Base-by-base conservation (phyloP, 2,888 invertebrate species). In the Eucera pruinosa region DNA sequence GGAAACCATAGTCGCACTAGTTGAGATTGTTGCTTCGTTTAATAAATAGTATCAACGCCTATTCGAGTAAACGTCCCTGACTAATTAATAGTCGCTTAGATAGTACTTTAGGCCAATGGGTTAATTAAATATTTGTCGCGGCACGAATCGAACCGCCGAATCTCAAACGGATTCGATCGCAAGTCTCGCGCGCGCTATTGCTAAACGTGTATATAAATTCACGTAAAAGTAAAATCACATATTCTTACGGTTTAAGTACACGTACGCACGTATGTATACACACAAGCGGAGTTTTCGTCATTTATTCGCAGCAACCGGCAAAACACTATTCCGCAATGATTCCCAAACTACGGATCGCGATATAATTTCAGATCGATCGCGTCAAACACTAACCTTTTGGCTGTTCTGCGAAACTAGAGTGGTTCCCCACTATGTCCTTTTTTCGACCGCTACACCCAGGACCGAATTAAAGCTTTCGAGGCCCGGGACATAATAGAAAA, bases 201-300 rank as follows among this genome's bases (percentile, higher is more conserved):
- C 43, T 72, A 68, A 58, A 69, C 70, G 68, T 74, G 60, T 70
- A 60, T 66, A 68, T 47, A 45, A 69, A 25, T 60, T 80, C 58
- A 45, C 62, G 72, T 85, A 85, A 85, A 78, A 85, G 58, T 85
- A 85, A 83, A 81, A 84, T 84, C 84, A 84, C 84, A 84, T 80
- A 54, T 69, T 47, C 68, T 79, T 75, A 80, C 45, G 58, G 65
- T 62, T 83, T 76, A 74, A 82, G 70, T 81, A 75, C 69, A 67
- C 69, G 64, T 72, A 71, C 39, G 68, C 47, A 54, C 61, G 68
- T 58, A 68, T 58, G 68, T 69, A 48, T 71, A 74, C 62, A 78
- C 58, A 57, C 66, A 72, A 79, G 73, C 72, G 54, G 50, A 70
- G 55, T 65, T 66, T 55, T 39, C 41, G 41, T 69, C 52, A 30